Base-by-base conservation (phyloP, 2,113 vertebrate species). In the Cercocebus atys region DNA sequence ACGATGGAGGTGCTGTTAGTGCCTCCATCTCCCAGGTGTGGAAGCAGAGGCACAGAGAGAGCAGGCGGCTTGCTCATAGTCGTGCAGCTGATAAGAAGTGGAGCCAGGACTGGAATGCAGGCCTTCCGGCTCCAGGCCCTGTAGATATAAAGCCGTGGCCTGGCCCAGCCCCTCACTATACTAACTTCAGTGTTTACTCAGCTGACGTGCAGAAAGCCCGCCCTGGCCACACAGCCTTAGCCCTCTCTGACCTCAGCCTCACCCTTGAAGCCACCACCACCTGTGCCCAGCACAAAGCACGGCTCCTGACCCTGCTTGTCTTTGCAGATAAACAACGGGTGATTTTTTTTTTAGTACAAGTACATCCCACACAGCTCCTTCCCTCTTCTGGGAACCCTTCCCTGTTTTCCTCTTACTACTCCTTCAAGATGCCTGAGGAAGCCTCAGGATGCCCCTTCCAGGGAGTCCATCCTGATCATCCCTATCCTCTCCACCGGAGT, bases 1-100 rank as follows among this genome's bases (percentile, higher is more conserved):
- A 9, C 0, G 3, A 45, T 2, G 18, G 43, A 82, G 52, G 50
- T 0, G 1, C 23, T 22, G 1, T 22, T 6, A n/a, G 4, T 14
- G 70, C 32, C 59, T 93, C 66, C 8, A 7, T 35, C 32, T 89
- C 32, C 45, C 12, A 10, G 57, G 16, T 25, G 17, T 80, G 40
- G 66, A 84, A 85, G 72, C 17, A 8, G 55, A 76, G 32, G 81
- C 79, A 88, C 45, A 61, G 82, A 68, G 55, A 76, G 66, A 22
- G 35, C 59, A 79, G 45, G 40, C 27, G 40, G n/a, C 35, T 35
- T 43, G 27, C 64, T 38, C 59, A 80, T 1, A 8, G 23, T 86
- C 25, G 47, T 55, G 72, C 2, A 66, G 76, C 75, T 87, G 64
- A 9, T 32, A 18, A 72, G 50, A 90, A 68, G 22, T 6, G 4